phyloP scores from a whole-genome alignment of 2,797 vertebrate species.

The Artibeus jamaicensis region DNA sequence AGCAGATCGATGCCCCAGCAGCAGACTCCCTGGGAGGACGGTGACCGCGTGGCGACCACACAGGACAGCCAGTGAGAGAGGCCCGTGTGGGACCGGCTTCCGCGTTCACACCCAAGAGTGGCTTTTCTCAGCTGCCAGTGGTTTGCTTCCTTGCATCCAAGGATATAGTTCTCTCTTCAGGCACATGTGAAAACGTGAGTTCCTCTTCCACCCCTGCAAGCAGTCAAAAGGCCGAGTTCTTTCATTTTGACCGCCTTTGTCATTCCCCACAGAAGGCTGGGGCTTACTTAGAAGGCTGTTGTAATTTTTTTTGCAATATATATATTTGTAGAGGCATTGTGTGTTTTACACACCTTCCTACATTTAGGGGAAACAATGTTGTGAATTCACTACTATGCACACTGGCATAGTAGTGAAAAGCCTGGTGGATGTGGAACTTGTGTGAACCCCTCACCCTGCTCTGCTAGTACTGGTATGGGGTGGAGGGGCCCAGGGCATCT shows the following conservation, averaged over 20 bases:
- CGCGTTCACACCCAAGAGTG: background rate
- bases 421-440: background rate
- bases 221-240: conserved; percentile 2
- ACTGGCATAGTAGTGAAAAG: background rate
- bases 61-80: fast-evolving
- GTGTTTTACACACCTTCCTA: background rate
- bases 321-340: conserved; percentile 7
- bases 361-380: background rate
- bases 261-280: background rate
- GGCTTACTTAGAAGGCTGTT: conserved; percentile 24
- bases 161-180: background rate
- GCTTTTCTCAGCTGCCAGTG: background rate
- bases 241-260: background rate
- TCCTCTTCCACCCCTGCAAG: background rate
- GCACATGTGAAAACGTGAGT: background rate
- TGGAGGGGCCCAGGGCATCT: background rate
- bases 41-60: no score
- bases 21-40: background rate
- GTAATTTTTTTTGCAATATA: background rate
- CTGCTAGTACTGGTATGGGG: no score
- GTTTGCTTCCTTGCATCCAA: background rate
- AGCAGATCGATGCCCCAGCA: background rate
- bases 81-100: no score
- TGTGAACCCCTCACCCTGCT: background rate
- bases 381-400: background rate